These are phyloP conservation scores for Hucho hucho DNA, from an alignment of 2,113 vertebrate genomes.

Conservation along the genomic window DNA sequence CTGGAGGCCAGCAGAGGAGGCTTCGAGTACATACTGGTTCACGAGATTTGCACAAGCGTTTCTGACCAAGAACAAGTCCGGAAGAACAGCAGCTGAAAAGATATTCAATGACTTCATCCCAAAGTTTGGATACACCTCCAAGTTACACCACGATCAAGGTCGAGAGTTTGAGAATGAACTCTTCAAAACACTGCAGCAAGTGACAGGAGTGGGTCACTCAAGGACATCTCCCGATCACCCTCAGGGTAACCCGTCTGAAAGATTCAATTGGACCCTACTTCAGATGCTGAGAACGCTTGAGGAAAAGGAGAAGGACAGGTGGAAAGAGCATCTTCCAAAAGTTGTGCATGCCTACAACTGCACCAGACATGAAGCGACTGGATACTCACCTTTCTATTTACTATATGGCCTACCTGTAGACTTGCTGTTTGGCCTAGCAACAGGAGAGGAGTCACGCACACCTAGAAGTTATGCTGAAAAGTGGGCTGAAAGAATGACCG, in stretches of 20 bases:
- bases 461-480: no score
- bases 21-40: slow-evolving; percentile 17
- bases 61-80: not conserved
- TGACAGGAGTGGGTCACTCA: not conserved
- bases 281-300: not conserved
- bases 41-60: not conserved
- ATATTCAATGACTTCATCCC: no score
- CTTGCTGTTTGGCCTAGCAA: not conserved
- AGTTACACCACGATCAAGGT: not conserved
- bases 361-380: slow-evolving; percentile 13
- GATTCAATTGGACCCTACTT: not conserved
- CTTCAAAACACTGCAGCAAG: no score
- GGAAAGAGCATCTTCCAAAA: not conserved
- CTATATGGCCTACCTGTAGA: slow-evolving; percentile 14
- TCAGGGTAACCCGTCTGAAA: not conserved
- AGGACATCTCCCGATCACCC: not conserved
- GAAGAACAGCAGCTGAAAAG: not conserved
- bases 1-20: no score
- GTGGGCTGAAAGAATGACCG: no score
- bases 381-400: not conserved
- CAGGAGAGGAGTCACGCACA: no score
- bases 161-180: not conserved
- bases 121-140: no score
- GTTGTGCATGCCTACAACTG: slow-evolving; percentile 24
- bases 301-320: not conserved